Percentiles rank a stretch among this genome's conserved stretches.
phyloP scores from a whole-genome alignment of 2,113 vertebrate species.

The Thunnus maccoyii region DNA sequence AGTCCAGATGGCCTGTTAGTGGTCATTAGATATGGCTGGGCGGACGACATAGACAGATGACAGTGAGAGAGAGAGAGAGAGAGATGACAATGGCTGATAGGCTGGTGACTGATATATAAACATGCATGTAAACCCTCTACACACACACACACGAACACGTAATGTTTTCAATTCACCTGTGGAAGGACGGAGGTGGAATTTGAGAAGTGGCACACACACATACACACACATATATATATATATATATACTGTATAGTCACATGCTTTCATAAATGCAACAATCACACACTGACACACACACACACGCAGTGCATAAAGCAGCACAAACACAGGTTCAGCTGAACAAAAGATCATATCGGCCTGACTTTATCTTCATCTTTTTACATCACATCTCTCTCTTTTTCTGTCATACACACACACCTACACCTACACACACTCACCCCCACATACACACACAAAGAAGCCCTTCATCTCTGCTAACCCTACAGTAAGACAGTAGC shows the following conservation, averaged over 20 bases:
- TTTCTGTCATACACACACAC: slow-evolving; percentile 6
- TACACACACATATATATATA: neutral
- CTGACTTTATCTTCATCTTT: slow-evolving; percentile 15
- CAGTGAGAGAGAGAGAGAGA: slow-evolving; percentile 14
- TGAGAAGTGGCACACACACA: slow-evolving; percentile 33
- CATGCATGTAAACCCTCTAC: slow-evolving; percentile 35
- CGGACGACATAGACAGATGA: slow-evolving; percentile 70
- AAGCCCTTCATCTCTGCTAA: slow-evolving; percentile 63
- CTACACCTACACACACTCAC: slow-evolving; percentile 14
- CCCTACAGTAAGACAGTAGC: slow-evolving; percentile 69
- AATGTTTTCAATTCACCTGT: slow-evolving; percentile 18
- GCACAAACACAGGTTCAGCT: slow-evolving; percentile 16
- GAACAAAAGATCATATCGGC: slow-evolving; percentile 22
- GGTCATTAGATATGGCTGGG: slow-evolving; percentile 74
- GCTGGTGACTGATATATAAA: slow-evolving; percentile 64
- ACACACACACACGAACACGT: neutral
- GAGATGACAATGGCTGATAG: slow-evolving; percentile 51
- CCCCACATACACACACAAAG: slow-evolving; percentile 58
- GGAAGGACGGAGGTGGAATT: slow-evolving; percentile 30
- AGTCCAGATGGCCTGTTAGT: slow-evolving; percentile 73
- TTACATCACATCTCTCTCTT: neutral
- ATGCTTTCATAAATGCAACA: neutral
- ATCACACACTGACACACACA: neutral
- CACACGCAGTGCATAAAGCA: slow-evolving; percentile 17
- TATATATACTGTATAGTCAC: neutral